Percentiles rank a stretch among this genome's conserved stretches.
These are phyloP conservation scores for Pseudanteris insignis DNA, from an alignment of 2,888 invertebrate species.

Conservation along the genomic window DNA sequence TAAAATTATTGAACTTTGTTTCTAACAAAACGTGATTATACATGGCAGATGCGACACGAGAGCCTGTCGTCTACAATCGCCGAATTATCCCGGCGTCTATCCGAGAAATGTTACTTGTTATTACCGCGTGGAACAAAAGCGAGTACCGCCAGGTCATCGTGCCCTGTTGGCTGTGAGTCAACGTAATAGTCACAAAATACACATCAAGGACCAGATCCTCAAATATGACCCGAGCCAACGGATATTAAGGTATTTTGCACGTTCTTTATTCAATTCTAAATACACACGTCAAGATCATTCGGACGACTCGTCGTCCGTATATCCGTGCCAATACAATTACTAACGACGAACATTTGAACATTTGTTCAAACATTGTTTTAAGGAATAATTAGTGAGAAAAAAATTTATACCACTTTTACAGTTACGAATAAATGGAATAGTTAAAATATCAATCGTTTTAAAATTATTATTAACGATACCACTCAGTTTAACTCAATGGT, in stretches of 20 bases:
- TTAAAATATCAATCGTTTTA: no score
- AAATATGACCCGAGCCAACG: slow-evolving; percentile 81
- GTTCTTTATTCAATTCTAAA: slow-evolving; percentile 28
- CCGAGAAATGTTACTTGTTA: slow-evolving; percentile 87
- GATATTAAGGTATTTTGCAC: slow-evolving; percentile 72
- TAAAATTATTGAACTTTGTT: no score
- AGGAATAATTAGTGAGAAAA: no score
- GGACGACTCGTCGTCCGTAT: slow-evolving; percentile 9
- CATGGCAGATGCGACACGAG: slow-evolving; percentile 73
- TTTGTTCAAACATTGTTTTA: no score
- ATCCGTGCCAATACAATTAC: slow-evolving; percentile 1
- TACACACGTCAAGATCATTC: slow-evolving; percentile 6
- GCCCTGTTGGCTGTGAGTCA: slow-evolving; percentile 80
- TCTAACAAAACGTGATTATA: slow-evolving; percentile 38
- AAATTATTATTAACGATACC: no score
- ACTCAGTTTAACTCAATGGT: no score
- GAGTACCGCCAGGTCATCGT: slow-evolving; percentile 76
- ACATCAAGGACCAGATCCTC: slow-evolving; percentile 80
- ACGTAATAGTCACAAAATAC: slow-evolving; percentile 80
- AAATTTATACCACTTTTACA: no score
- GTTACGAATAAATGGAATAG: no score
- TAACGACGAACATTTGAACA: no score
- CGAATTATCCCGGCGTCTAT: slow-evolving; percentile 91
- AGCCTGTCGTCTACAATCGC: slow-evolving; percentile 81
- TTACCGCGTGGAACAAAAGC: slow-evolving; percentile 75